phyloP scores from a whole-genome alignment of 2,113 vertebrate genomes.

The Corvus hawaiiensis region DNA sequence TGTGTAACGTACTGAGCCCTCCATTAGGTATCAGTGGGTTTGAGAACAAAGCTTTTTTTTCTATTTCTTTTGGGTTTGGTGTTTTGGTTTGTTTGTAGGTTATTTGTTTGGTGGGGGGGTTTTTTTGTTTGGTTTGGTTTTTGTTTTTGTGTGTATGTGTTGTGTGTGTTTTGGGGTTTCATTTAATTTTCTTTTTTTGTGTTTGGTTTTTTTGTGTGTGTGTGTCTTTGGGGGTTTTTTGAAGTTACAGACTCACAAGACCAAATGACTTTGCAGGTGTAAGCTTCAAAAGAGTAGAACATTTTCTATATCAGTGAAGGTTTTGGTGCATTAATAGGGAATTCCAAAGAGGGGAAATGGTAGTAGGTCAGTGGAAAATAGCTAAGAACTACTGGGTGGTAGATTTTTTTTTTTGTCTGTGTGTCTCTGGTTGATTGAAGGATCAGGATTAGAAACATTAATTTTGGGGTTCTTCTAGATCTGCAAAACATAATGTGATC shows the following conservation, averaged over 20 bases:
- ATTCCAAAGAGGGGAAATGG: background rate
- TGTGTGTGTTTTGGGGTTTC: background rate
- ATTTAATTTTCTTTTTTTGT: background rate
- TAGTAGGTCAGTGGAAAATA: background rate
- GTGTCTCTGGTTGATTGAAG: background rate
- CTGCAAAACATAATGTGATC: background rate
- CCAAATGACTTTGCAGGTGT: background rate
- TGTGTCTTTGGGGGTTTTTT: background rate
- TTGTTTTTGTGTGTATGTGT: background rate
- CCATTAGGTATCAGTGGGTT: background rate
- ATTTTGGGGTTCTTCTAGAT: background rate
- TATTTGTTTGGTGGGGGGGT: background rate
- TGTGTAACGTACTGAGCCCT: background rate
- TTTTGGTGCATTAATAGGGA: background rate
- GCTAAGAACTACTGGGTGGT: background rate
- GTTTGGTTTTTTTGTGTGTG: too few species aligned
- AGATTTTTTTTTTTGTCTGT: background rate
- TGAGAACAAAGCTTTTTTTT: background rate
- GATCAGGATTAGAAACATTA: background rate
- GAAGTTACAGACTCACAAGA: background rate
- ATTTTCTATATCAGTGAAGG: accelerated
- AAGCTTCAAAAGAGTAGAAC: background rate
- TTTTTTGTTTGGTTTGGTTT: background rate
- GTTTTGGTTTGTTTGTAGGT: background rate
- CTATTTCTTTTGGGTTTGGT: background rate